Evolutionary conservation across 2,113 vertebrate species (phyloP), one percentile per base, ranked within the genome.

Genomic region (Oreochromis tanganicae): DNA sequence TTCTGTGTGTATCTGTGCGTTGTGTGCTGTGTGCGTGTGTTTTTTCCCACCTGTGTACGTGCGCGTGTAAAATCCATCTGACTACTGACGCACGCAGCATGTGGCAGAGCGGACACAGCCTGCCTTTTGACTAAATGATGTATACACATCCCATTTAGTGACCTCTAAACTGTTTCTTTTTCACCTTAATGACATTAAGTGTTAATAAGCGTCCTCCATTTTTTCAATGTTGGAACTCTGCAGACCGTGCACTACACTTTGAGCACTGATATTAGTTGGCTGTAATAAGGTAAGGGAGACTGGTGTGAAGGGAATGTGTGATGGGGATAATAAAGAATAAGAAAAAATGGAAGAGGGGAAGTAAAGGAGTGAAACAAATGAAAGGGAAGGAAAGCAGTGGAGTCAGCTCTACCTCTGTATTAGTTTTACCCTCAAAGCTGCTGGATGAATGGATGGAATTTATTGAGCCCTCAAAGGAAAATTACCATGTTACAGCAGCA

Each of bases 191-290:
- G 50, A 82, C 55, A 82, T 90, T 38, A 89, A 56, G 41, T 82
- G 86, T 91, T 87, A 89, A 87, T 85, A 91, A 80, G n/a, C 56
- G 17, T 87, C 83, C 85, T 89, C 88, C 81, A 82, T 93, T 63
- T 90, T 86, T 85, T 93, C 56, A 9, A 34, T 89, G 56, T 71
- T 85, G 55, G 46, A 78, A 2, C 83, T 78, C 36, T 68, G 24
- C 68, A 80, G 54, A 82, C 59, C 50, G 46, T 10, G 73, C 7
- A 19, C 68, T 48, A 57, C 57, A 79, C 75, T 86, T 75, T 46
- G 55, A 63, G 66, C 59, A 83, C 17, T 63, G 52, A 80, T 86
- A 90, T 89, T 68, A 87, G 63, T 83, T 89, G 50, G 21, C 50
- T 88, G 19, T 81, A 71, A 86, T 59, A 81, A 86, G 52, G 50